These are phyloP conservation scores for Myxocyprinus asiaticus DNA, from an alignment of 2,113 vertebrate genomes.

Conservation along the genomic window DNA sequence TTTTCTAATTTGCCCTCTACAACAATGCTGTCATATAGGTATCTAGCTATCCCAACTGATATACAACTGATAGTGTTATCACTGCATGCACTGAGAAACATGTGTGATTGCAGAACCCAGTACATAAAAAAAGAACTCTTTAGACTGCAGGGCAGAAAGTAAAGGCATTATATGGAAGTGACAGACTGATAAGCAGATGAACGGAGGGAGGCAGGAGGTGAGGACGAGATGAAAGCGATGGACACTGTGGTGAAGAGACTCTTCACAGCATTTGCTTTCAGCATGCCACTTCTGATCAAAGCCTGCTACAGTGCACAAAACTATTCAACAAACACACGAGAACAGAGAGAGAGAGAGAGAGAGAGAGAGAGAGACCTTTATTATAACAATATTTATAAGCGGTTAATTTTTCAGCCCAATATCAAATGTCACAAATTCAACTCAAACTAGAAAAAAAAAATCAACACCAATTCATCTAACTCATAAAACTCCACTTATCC, in stretches of 20 bases:
- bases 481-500: too few relatives aligned
- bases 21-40: background rate
- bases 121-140: background rate
- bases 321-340: background rate
- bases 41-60: conserved; percentile 13
- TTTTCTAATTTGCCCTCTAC: background rate
- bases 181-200: conserved; percentile 7
- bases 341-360: conserved; percentile 7
- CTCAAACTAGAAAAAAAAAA: too few relatives aligned
- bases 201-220: conserved; percentile 9
- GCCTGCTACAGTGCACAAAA: background rate
- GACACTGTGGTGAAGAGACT: conserved; percentile 11
- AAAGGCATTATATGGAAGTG: conserved; percentile 10
- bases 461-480: too few relatives aligned
- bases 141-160: background rate
- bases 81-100: background rate
- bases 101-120: background rate
- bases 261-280: conserved; percentile 13
- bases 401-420: too few relatives aligned
- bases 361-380: background rate
- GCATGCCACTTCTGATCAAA: conserved; percentile 30
- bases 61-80: background rate
- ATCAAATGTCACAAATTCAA: too few relatives aligned
- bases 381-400: too few relatives aligned
- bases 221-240: conserved; percentile 26